Evolutionary conservation across 2,888 invertebrate species (phyloP).

Genomic region (Tetrapedia diversipes): DNA sequence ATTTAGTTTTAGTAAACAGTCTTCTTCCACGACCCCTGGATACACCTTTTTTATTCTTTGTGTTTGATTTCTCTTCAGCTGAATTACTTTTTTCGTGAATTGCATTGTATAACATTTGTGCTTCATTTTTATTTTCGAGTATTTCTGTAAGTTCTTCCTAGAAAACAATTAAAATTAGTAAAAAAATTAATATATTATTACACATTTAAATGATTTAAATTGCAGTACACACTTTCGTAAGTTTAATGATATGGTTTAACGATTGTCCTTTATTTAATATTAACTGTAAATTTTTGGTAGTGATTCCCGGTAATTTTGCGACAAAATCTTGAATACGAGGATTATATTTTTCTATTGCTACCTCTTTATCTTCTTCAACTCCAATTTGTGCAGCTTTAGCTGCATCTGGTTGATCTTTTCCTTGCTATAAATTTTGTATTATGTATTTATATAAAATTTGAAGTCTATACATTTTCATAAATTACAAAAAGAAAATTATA

Average conservation of each 20-base stretch:
- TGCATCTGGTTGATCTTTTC: conserved; percentile 91
- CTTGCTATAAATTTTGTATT: conserved; percentile 84
- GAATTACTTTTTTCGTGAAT: conserved; percentile 88
- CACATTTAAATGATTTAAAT: background rate
- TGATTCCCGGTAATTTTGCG: conserved; percentile 94
- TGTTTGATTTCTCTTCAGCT: conserved; percentile 80
- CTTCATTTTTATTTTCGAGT: conserved; percentile 89
- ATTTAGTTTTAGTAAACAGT: conserved; percentile 72
- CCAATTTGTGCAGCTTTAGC: conserved; percentile 89
- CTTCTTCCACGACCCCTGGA: conserved; percentile 75
- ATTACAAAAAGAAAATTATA: background rate
- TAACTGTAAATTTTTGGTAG: conserved; percentile 91
- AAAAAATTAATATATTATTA: background rate
- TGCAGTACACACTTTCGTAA: conserved; percentile 84
- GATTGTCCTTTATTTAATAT: conserved; percentile 90
- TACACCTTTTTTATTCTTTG: conserved; percentile 28
- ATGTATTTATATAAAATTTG: background rate
- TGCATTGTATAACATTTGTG: conserved; percentile 88
- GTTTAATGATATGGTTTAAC: conserved; percentile 86
- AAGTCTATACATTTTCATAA: background rate
- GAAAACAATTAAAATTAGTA: conserved; percentile 1
- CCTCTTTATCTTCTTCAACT: conserved; percentile 85
- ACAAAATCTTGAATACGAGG: conserved; percentile 90
- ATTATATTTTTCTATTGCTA: conserved; percentile 87
- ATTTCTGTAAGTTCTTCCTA: conserved; percentile 89